Evolutionary conservation across 2,797 vertebrate species (phyloP).

Genomic region (Crypturellus tataupa): DNA sequence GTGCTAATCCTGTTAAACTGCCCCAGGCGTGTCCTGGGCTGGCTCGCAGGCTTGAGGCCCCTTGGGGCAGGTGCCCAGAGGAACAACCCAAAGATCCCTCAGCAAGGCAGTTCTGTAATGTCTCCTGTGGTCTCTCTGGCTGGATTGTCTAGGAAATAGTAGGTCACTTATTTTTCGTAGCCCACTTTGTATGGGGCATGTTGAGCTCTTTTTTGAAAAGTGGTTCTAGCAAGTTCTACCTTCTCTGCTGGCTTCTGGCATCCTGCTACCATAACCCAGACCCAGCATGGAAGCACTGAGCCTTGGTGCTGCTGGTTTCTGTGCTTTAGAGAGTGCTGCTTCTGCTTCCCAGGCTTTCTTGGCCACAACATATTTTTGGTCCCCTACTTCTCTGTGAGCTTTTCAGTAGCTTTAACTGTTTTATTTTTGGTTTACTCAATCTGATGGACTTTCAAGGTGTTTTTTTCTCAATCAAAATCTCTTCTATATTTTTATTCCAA

Average conservation of each 20-base stretch:
- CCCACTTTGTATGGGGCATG: neutral
- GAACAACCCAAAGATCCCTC: neutral
- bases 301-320: neutral
- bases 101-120: fast-evolving
- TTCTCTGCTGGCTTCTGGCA: neutral
- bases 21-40: fast-evolving
- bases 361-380: neutral
- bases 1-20: neutral
- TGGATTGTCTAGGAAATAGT: neutral
- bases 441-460: constrained; percentile 31
- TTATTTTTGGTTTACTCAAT: constrained; percentile 19
- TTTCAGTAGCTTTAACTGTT: neutral
- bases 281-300: neutral
- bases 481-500: neutral
- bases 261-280: neutral
- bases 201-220: neutral
- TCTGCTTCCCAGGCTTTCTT: neutral
- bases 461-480: neutral
- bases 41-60: neutral
- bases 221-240: neutral
- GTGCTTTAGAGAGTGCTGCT: neutral
- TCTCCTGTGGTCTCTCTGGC: fast-evolving
- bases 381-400: neutral
- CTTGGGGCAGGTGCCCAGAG: neutral
- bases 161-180: neutral